Percentiles rank a stretch among this genome's conserved stretches.
phyloP scores from a whole-genome alignment of 2,888 invertebrate species.

The Epistrophella euchroma region DNA sequence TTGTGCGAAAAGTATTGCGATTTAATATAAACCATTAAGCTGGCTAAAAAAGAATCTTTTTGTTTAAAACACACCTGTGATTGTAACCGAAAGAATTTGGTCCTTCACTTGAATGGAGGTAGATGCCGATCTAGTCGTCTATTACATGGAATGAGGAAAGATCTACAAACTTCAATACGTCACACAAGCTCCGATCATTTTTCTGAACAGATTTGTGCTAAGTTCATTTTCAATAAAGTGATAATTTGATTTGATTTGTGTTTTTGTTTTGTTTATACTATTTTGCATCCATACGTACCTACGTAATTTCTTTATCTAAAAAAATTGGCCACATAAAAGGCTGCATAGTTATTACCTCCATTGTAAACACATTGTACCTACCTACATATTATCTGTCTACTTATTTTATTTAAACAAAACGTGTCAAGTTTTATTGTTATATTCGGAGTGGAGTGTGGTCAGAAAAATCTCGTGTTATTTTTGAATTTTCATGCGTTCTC shows the following conservation, averaged over 20 bases:
- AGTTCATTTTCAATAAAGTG: slow-evolving; percentile 70
- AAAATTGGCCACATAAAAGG: background rate
- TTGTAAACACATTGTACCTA: background rate
- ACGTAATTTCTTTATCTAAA: background rate
- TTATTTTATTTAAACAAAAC: slow-evolving; percentile 4
- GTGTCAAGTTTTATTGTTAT: slow-evolving; percentile 47
- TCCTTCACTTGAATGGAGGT: slow-evolving; percentile 73
- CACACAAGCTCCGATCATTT: slow-evolving; percentile 73
- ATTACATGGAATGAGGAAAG: slow-evolving; percentile 72
- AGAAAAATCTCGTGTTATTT: slow-evolving; percentile 15
- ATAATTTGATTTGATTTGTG: slow-evolving; percentile 61
- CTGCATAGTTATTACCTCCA: background rate
- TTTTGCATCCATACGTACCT: background rate
- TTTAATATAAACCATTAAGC: slow-evolving; percentile 68
- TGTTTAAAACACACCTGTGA: slow-evolving; percentile 74
- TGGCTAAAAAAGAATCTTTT: slow-evolving; percentile 69
- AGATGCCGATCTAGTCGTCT: slow-evolving; percentile 62
- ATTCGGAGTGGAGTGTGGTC: slow-evolving; percentile 26
- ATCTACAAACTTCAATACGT: slow-evolving; percentile 66
- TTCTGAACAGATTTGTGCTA: slow-evolving; percentile 68
- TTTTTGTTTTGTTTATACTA: background rate
- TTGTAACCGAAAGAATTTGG: slow-evolving; percentile 72
- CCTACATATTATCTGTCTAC: background rate
- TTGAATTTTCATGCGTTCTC: slow-evolving; percentile 5
- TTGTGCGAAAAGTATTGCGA: slow-evolving; percentile 62